Evolutionary conservation across 2,888 invertebrate genomes (phyloP).

Genomic region (Carcina quercana): DNA sequence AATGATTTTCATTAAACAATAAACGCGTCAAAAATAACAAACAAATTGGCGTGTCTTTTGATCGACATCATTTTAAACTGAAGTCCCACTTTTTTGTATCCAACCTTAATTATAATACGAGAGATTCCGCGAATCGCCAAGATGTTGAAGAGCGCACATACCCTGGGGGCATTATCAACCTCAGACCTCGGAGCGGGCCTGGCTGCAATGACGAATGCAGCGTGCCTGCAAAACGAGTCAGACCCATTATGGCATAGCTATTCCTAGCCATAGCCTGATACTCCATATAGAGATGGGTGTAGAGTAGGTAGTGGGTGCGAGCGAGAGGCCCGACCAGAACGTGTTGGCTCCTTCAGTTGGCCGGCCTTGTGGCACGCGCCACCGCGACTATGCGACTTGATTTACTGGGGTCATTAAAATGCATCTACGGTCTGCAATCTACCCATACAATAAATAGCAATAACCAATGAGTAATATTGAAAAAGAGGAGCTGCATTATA

Average conservation of each 20-base stretch:
- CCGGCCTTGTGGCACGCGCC: constrained; percentile 73
- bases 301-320: constrained; percentile 41
- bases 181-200: too few species aligned
- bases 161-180: too few species aligned
- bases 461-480: too few species aligned
- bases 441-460: constrained; percentile 24
- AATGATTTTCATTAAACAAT: too few species aligned
- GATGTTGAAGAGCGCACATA: too few species aligned
- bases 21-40: too few species aligned
- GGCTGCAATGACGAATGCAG: constrained; percentile 43
- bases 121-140: too few species aligned
- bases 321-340: constrained; percentile 38
- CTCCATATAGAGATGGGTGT: constrained; percentile 41
- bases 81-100: too few species aligned
- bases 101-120: too few species aligned
- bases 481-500: too few species aligned
- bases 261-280: constrained; percentile 26
- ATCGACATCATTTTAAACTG: too few species aligned
- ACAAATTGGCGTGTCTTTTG: too few species aligned
- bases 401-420: constrained; percentile 47
- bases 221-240: constrained; percentile 38
- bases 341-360: constrained; percentile 50
- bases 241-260: constrained; percentile 42
- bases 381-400: constrained; percentile 44
- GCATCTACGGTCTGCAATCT: constrained; percentile 29